A percentile compares a stretch with the other conserved stretches of the same genome.
phyloP scores from a whole-genome alignment of 2,113 vertebrate species.

The Rallus limicola region DNA sequence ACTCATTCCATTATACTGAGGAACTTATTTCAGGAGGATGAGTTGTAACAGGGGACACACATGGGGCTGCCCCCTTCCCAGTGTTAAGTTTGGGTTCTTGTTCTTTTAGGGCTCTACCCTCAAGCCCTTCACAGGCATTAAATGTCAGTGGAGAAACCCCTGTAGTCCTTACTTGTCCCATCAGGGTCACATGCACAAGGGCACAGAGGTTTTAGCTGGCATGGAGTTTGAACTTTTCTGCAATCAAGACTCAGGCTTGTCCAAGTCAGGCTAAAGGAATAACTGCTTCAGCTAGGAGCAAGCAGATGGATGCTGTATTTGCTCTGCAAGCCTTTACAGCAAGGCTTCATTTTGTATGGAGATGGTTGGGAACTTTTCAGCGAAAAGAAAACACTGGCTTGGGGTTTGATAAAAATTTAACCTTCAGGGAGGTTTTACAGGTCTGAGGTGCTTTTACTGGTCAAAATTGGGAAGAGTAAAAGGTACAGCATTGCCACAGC shows the following conservation, averaged over 20 bases:
- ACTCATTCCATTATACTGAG: background rate
- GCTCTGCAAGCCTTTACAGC: background rate
- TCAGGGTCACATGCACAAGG: background rate
- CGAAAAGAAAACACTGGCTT: background rate
- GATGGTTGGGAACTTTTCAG: background rate
- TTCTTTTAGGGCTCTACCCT: background rate
- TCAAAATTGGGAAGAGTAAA: background rate
- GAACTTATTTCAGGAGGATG: background rate
- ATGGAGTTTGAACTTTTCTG: background rate
- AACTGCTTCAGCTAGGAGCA: background rate
- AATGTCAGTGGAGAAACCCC: background rate
- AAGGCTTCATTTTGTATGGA: background rate
- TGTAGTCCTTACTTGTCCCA: background rate
- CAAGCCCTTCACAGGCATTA: background rate
- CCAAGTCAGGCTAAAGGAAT: background rate
- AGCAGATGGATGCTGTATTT: background rate
- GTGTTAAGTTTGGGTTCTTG: background rate
- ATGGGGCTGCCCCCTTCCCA: background rate
- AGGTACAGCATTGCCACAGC: background rate
- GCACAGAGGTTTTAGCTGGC: background rate
- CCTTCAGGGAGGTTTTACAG: background rate
- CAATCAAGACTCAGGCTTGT: background rate
- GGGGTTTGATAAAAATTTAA: background rate
- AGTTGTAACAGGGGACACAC: accelerated
- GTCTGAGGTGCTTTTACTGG: background rate